phyloP scores from a whole-genome alignment of 2,113 vertebrate species.

The Tinamus guttatus region DNA sequence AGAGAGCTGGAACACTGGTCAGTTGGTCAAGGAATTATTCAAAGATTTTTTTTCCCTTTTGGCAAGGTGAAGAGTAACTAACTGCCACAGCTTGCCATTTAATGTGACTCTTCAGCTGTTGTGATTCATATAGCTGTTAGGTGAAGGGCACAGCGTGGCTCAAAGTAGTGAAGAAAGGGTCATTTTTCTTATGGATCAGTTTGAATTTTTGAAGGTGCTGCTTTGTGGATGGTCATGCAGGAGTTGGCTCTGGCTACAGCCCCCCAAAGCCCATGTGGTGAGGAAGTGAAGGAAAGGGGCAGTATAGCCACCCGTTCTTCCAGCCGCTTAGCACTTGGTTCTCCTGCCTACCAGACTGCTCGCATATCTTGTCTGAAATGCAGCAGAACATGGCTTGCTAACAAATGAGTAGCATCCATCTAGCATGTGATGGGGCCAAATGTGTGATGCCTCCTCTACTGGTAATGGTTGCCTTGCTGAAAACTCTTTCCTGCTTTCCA shows the following conservation, averaged over 20 bases:
- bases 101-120: conserved; percentile 22
- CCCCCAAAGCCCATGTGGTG: background rate
- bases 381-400: background rate
- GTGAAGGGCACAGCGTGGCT: conserved; percentile 15
- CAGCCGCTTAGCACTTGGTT: background rate
- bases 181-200: background rate
- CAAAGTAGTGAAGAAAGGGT: conserved; percentile 7
- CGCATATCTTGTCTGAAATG: conserved; percentile 11
- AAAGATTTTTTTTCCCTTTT: conserved; percentile 18
- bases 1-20: background rate
- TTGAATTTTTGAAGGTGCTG: background rate
- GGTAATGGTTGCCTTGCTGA: background rate
- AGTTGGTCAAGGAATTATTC: conserved; percentile 56
- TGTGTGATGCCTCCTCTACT: background rate
- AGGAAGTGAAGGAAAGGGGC: background rate
- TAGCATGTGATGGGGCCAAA: background rate
- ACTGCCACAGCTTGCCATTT: conserved; percentile 43
- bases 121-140: background rate
- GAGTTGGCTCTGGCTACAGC: background rate
- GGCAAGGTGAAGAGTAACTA: background rate
- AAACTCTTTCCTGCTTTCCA: background rate
- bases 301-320: background rate
- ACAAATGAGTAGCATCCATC: conserved; percentile 1
- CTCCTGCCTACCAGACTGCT: background rate
- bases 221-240: background rate